These are phyloP conservation scores for Podarcis cretensis DNA, from an alignment of 2,113 vertebrate genomes.

Conservation along the genomic window DNA sequence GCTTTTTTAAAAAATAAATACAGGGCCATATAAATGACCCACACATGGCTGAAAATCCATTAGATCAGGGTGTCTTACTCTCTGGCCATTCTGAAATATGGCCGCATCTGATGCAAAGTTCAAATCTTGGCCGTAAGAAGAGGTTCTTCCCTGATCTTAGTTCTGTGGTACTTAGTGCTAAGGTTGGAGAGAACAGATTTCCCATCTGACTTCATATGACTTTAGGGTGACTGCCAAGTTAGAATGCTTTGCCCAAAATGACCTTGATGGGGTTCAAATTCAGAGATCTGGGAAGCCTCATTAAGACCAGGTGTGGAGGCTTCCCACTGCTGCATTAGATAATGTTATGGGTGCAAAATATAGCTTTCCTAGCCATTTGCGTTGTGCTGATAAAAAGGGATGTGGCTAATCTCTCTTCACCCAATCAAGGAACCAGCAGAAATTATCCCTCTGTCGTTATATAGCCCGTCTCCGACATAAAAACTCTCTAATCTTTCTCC, in stretches of 20 bases:
- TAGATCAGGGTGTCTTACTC: neutral
- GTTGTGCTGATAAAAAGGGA: neutral
- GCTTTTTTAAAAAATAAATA: neutral
- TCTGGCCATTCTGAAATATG: too few relatives aligned
- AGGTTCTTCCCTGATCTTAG: too few relatives aligned
- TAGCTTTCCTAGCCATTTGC: neutral
- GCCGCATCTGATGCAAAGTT: too few relatives aligned
- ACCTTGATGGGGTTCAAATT: too few relatives aligned
- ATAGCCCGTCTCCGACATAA: neutral
- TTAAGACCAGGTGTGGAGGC: too few relatives aligned
- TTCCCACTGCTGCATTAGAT: too few relatives aligned
- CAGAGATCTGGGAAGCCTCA: too few relatives aligned
- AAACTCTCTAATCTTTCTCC: neutral
- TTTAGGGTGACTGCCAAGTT: too few relatives aligned
- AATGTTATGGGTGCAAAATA: neutral
- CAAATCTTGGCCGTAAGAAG: too few relatives aligned
- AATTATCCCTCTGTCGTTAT: neutral
- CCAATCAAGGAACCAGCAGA: neutral
- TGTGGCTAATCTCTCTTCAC: neutral
- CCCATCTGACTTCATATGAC: neutral
- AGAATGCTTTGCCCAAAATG: too few relatives aligned
- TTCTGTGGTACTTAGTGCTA: neutral
- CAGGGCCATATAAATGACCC: neutral
- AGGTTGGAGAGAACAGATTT: neutral
- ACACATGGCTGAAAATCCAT: neutral